Conservation (phyloP, 2,797 vertebrate species). For the Periophthalmus magnuspinnatus region DNA sequence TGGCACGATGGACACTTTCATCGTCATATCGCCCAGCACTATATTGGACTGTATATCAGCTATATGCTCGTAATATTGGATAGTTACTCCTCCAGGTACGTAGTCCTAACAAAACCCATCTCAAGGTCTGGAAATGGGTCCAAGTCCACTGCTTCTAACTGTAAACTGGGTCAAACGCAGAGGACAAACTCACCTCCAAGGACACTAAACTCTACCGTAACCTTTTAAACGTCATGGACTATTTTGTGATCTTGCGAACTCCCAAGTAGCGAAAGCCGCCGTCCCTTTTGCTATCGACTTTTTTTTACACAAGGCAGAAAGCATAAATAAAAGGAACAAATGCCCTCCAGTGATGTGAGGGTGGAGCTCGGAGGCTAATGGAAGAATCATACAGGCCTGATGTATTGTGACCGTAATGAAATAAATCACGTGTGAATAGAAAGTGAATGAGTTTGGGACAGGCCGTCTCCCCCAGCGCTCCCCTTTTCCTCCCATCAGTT, state of each 20-base stretch:
- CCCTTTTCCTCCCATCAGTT: slow-evolving; percentile 69
- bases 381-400: slow-evolving; percentile 66
- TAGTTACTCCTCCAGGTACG: too few relatives aligned
- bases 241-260: background rate
- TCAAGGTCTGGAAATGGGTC: too few relatives aligned
- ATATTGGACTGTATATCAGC: too few relatives aligned
- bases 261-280: background rate
- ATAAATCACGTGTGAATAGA: slow-evolving; percentile 70
- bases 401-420: slow-evolving; percentile 65
- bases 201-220: too few relatives aligned
- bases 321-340: slow-evolving; percentile 55
- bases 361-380: slow-evolving; percentile 58
- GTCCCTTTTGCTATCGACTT: slow-evolving; percentile 47
- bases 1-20: too few relatives aligned
- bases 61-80: too few relatives aligned
- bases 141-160: too few relatives aligned
- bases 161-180: background rate
- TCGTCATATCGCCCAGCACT: too few relatives aligned
- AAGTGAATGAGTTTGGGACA: slow-evolving; percentile 67
- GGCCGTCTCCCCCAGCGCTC: slow-evolving; percentile 59
- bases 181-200: background rate
- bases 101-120: too few relatives aligned
- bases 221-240: too few relatives aligned
- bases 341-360: slow-evolving; percentile 39
- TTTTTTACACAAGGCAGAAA: slow-evolving; percentile 39